Percentiles rank a stretch among this genome's conserved stretches.
These are phyloP conservation scores for Palloptera scutellata DNA, from an alignment of 2,888 invertebrate species.

Conservation along the genomic window DNA sequence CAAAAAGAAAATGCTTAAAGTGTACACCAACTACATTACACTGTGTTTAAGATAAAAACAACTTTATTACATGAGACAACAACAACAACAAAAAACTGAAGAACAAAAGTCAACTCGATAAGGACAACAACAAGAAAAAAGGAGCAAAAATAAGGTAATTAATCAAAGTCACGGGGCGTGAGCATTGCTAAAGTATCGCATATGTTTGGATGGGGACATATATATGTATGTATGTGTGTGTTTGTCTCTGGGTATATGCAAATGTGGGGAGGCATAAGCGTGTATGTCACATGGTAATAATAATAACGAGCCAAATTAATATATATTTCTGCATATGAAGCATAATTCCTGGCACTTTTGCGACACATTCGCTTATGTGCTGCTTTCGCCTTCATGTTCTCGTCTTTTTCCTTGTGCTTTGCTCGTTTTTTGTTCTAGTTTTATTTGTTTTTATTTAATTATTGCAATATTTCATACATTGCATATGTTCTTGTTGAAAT, in stretches of 20 bases:
- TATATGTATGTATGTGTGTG: not conserved
- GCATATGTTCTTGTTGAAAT: conserved; percentile 15
- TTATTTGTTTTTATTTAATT: conserved; percentile 24
- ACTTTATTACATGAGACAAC: not conserved
- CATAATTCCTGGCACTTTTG: conserved; percentile 54
- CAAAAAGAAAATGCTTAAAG: too few species aligned
- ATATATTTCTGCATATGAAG: conserved; percentile 58
- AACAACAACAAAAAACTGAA: not conserved
- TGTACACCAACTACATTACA: not conserved
- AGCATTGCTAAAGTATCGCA: conserved; percentile 37
- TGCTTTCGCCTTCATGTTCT: too few species aligned
- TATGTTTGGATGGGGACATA: conserved; percentile 1
- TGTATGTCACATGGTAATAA: conserved; percentile 28
- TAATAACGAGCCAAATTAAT: conserved; percentile 59
- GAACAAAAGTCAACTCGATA: conserved; percentile 35
- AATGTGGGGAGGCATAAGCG: conserved; percentile 6
- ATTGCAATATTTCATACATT: conserved; percentile 28
- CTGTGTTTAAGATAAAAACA: not conserved
- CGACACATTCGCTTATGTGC: conserved; percentile 25
- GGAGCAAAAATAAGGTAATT: conserved; percentile 52
- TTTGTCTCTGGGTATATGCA: not conserved
- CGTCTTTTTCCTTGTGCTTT: too few species aligned
- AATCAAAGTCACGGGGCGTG: conserved; percentile 62
- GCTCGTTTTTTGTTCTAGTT: not conserved
- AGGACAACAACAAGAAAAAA: conserved; percentile 33